phyloP scores from a whole-genome alignment of 2,113 vertebrate genomes.

The Xiphophorus couchianus region DNA sequence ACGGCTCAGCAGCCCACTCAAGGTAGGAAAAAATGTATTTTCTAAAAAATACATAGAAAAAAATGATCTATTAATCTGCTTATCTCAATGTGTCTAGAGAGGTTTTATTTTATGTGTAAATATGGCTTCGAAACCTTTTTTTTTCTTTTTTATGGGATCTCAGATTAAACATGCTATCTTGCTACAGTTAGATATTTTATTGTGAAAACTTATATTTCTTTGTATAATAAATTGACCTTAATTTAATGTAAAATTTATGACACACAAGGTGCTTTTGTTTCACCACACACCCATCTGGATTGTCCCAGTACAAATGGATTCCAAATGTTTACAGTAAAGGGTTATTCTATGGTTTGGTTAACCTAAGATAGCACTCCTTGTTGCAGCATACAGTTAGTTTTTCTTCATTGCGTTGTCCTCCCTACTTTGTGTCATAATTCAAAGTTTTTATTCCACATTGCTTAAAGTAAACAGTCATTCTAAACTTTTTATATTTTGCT shows the following conservation, averaged over 20 bases:
- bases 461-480: no score
- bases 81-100: conserved; percentile 12
- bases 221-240: background rate
- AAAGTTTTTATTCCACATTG: no score
- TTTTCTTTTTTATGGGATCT: background rate
- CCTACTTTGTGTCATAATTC: no score
- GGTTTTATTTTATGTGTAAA: conserved; percentile 41
- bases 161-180: background rate
- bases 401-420: no score
- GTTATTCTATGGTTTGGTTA: no score
- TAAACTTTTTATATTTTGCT: no score
- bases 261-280: background rate
- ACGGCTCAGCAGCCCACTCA: conserved; percentile 36
- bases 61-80: no score
- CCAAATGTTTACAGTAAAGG: background rate
- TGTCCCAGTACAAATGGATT: background rate
- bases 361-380: no score
- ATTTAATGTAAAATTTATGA: background rate
- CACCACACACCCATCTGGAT: no score
- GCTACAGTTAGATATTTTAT: background rate
- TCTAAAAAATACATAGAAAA: conserved; percentile 15
- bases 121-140: conserved; percentile 1
- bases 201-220: background rate
- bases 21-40: conserved; percentile 55
- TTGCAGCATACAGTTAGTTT: no score